Evolutionary conservation across 2,888 invertebrate species (phyloP).

Genomic region (Pantelozetes paolii): DNA sequence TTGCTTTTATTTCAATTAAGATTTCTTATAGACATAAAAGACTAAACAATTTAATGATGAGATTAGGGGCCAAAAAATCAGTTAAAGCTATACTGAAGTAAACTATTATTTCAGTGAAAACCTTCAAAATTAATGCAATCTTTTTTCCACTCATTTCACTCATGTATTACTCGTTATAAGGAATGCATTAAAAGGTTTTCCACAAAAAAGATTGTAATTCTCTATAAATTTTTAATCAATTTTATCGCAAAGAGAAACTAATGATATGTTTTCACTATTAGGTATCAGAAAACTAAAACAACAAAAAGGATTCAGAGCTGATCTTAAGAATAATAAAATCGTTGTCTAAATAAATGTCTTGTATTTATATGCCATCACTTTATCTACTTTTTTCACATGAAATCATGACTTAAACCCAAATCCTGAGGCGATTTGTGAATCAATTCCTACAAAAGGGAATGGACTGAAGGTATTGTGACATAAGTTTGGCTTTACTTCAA

Average conservation of each 20-base stretch:
- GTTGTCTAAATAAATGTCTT: not conserved
- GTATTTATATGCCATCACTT: not conserved
- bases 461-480: not conserved
- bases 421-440: not conserved
- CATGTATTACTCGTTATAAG: too few relatives aligned
- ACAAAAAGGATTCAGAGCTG: not conserved
- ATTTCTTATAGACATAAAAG: not conserved
- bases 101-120: not conserved
- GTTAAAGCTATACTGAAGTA: not conserved
- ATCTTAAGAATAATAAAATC: not conserved
- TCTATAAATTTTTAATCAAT: conserved; percentile 22
- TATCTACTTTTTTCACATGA: not conserved
- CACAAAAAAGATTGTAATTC: conserved; percentile 10
- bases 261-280: not conserved
- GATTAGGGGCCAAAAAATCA: not conserved
- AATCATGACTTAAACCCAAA: not conserved
- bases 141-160: not conserved
- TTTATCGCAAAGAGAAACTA: not conserved
- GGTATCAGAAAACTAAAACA: not conserved
- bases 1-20: too few relatives aligned
- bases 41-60: not conserved
- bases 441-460: not conserved
- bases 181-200: conserved; percentile 5
- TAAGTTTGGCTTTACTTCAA: not conserved
- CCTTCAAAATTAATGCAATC: conserved; percentile 11